phyloP scores from a whole-genome alignment of 2,113 vertebrate genomes.

The Telmatochromis bifrenatus region DNA sequence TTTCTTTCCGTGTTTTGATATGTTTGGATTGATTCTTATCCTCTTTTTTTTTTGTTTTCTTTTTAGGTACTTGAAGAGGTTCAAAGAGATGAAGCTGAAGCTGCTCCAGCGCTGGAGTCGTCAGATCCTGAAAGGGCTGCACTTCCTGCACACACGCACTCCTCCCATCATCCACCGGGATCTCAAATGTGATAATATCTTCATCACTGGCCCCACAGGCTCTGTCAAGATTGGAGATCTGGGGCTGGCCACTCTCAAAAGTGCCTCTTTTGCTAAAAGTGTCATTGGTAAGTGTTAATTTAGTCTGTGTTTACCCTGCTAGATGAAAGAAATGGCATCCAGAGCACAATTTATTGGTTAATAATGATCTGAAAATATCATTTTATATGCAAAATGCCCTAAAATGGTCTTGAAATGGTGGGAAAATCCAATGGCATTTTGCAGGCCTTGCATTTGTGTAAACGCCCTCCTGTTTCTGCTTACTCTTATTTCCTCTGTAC shows the following conservation, averaged over 20 bases:
- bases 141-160: slow-evolving; percentile 91
- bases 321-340: neutral
- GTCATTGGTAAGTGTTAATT: slow-evolving; percentile 80
- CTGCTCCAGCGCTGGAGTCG: slow-evolving; percentile 96
- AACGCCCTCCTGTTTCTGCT: neutral
- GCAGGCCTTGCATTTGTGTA: neutral
- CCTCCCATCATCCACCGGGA: slow-evolving; percentile 97
- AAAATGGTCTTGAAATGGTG: neutral
- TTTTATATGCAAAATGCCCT: neutral
- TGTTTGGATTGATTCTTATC: neutral
- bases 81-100: slow-evolving; percentile 97
- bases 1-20: neutral
- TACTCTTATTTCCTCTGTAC: neutral
- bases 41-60: slow-evolving; percentile 48
- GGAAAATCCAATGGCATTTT: neutral
- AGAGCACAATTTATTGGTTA: neutral
- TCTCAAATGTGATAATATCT: slow-evolving; percentile 98
- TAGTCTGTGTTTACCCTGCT: neutral
- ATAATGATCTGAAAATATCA: neutral
- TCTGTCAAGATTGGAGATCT: slow-evolving; percentile 96
- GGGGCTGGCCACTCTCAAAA: slow-evolving; percentile 91
- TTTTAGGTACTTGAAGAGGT: slow-evolving; percentile 88
- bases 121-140: slow-evolving; percentile 93
- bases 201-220: slow-evolving; percentile 95
- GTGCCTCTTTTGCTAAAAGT: slow-evolving; percentile 97